Conservation (phyloP, 2,888 invertebrate species). For the Xanthorhoe designata region DNA sequence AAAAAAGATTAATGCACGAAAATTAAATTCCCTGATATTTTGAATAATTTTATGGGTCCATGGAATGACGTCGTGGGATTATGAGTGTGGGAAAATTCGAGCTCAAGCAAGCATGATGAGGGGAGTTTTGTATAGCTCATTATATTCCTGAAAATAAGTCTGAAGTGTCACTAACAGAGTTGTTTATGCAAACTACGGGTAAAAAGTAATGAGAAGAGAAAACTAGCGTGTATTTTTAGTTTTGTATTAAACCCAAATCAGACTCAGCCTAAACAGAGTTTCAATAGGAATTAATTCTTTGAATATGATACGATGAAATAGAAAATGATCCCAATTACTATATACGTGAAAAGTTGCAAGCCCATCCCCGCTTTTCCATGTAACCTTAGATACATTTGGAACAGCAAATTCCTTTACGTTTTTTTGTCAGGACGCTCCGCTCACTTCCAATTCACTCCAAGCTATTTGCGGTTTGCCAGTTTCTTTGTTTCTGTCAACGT, state of each 20-base stretch:
- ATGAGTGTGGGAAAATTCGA: neutral
- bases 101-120: conserved; percentile 1
- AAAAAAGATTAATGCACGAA: conserved; percentile 49
- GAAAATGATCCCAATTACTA: no score
- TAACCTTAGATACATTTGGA: neutral
- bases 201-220: neutral
- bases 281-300: no score
- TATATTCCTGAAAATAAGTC: neutral
- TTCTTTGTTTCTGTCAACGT: conserved; percentile 62
- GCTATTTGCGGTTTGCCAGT: conserved; percentile 52
- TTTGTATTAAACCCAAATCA: no score
- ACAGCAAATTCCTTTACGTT: neutral
- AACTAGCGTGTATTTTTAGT: neutral
- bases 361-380: no score
- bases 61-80: conserved; percentile 28
- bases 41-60: conserved; percentile 38
- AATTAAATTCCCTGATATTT: conserved; percentile 46
- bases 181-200: neutral
- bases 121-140: neutral
- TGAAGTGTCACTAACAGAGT: neutral
- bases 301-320: no score
- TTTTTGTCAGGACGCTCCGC: neutral
- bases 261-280: no score
- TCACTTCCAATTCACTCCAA: conserved; percentile 18
- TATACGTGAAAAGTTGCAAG: no score